A percentile compares a stretch with the other conserved stretches of the same genome.
These are phyloP conservation scores for Ciconia boyciana DNA, from an alignment of 2,113 vertebrate genomes.

Conservation along the genomic window DNA sequence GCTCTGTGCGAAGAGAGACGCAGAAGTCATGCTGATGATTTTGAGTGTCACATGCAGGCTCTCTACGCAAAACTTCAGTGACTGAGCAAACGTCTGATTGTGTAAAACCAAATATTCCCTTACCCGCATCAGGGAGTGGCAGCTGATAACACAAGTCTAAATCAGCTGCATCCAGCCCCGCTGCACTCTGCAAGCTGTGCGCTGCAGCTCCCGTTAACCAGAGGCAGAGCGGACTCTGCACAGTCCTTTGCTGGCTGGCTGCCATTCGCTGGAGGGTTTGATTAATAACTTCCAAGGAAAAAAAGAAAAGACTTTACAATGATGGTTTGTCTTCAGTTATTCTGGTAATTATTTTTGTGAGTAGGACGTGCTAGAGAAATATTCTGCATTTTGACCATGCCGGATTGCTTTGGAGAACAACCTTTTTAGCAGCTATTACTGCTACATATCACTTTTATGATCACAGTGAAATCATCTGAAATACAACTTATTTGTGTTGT, in stretches of 20 bases:
- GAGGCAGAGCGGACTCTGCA: background rate
- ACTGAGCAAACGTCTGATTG: background rate
- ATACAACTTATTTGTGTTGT: constrained; percentile 21
- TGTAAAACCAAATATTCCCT: background rate
- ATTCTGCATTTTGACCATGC: background rate
- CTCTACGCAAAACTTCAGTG: background rate
- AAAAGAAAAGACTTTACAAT: background rate
- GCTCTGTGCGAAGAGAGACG: background rate
- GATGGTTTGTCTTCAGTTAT: constrained; percentile 25
- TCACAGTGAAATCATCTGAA: background rate
- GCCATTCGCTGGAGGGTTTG: background rate
- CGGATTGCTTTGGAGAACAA: background rate
- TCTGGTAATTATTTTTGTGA: constrained; percentile 32
- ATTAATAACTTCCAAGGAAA: constrained; percentile 7
- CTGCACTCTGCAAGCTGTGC: background rate
- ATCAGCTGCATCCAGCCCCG: background rate
- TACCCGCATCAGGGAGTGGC: background rate
- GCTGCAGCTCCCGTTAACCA: background rate
- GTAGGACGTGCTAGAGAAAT: background rate
- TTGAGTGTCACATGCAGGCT: background rate
- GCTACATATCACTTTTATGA: constrained; percentile 1
- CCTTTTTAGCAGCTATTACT: constrained; percentile 24
- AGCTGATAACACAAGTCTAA: background rate
- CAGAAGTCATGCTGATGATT: background rate
- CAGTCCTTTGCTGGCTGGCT: background rate